Evolutionary conservation across 1,140 invertebrate genomes (phyloP).

Genomic region (Drosophila biarmipes): DNA sequence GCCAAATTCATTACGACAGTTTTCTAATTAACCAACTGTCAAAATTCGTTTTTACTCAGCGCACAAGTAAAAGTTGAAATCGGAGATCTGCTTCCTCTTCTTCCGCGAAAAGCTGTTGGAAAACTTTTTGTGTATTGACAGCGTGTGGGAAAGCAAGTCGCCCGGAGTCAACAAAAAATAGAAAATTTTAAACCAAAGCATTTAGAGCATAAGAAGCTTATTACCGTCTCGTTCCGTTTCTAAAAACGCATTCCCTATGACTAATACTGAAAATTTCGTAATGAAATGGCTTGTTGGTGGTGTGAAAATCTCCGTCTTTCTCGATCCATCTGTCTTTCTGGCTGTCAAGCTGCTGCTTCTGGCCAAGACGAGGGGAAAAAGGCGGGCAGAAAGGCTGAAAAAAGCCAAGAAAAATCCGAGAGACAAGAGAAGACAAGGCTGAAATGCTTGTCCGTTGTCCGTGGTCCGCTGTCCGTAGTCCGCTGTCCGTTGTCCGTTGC

Average conservation of each 20-base stretch:
- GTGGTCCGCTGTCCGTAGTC: not conserved
- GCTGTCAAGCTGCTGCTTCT: constrained; percentile 24
- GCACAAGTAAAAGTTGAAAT: constrained; percentile 57
- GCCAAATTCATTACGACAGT: constrained; percentile 59
- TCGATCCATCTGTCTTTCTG: constrained; percentile 8
- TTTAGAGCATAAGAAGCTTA: constrained; percentile 52
- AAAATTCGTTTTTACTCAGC: constrained; percentile 44
- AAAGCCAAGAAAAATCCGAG: constrained; percentile 25
- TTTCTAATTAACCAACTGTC: constrained; percentile 64
- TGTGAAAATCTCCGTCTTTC: constrained; percentile 21
- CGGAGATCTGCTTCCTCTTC: constrained; percentile 36
- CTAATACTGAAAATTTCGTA: constrained; percentile 20
- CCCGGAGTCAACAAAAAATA: not conserved
- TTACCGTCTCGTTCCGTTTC: constrained; percentile 2
- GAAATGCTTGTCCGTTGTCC: constrained; percentile 31
- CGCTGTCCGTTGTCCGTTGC: constrained; percentile 26
- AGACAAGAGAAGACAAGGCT: constrained; percentile 41
- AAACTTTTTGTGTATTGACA: constrained; percentile 49
- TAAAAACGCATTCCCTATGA: constrained; percentile 17
- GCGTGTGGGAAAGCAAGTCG: constrained; percentile 46
- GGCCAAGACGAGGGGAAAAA: constrained; percentile 20
- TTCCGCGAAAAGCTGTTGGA: constrained; percentile 38
- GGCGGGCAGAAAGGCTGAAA: constrained; percentile 4
- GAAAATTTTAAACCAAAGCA: constrained; percentile 2
- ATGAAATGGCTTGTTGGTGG: constrained; percentile 7